Evolutionary conservation across 2,797 vertebrate species (phyloP), one percentile per base, ranked within the genome.

Genomic region (Oceanodroma leucorhoa): DNA sequence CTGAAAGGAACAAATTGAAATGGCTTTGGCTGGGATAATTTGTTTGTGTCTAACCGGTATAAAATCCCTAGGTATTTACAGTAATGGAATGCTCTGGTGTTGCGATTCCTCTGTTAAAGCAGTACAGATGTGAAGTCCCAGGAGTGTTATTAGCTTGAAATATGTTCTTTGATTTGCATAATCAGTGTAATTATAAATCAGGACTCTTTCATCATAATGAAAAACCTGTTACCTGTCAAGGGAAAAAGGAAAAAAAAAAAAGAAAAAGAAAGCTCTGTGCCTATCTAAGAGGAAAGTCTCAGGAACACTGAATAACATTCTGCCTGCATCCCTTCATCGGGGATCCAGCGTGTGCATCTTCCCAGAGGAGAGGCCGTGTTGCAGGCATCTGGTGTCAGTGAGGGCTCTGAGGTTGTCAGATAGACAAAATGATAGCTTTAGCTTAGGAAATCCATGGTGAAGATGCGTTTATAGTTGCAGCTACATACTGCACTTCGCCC

Each of bases 121-220:
- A 30, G 32, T 45, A 41, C 34, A 87, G 79, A 67, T 89, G 67
- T 75, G 57, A 95, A 77, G 45, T 83, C 66, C 36, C 40, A 48
- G 43, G 36, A 55, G 60, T 41, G 61, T 61, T 87, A 38, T 67
- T 94, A 88, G 19, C 45, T 85, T 90, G 77, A 94, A 96, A 90
- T 57, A 50, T 3, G n/a, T 53, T 90, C 36, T 85, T 84, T 77
- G 77, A 51, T 87, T 95, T 90, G 58, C 70, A 78, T 87, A 70
- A 76, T 79, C 43, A 38, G 24, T 77, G 75, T 70, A 90, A 84
- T 93, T 86, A 62, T 69, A 76, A 91, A 90, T 73, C 43, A 40
- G 17, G 60, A 50, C 38, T 73, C 71, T 69, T 76, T 66, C 20
- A 50, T 87, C 71, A 22, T 76, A 66, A 43, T 65, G 46, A 93